Evolutionary conservation across 1,140 invertebrate genomes (phyloP), one percentile per base, ranked within the genome.

Genomic region (Trichonephila inaurata): DNA sequence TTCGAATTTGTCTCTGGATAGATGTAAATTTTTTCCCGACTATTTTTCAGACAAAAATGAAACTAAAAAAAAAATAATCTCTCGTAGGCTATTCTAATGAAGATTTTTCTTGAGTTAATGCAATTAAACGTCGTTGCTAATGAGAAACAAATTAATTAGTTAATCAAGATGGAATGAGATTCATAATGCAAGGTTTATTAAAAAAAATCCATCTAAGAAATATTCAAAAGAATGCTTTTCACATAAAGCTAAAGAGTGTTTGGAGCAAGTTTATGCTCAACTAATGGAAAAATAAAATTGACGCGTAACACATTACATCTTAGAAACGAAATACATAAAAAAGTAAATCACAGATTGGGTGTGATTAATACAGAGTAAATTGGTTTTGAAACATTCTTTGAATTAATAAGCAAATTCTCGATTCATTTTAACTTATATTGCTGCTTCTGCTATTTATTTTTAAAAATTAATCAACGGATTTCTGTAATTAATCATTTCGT

Each of bases 121-220:
- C 33, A 77, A 77, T 77, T 77, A 77, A 28, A 33, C 28, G 69
- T 4, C 69, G 69, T 14, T 40, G 18, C 69, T 77, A 77, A 77
- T 77, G 69, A 77, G 28, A 77, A 77, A 77, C 33, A 77, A 77
- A 77, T 77, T 77, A 72, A 72, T 72, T 72, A 77, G 28, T 33
- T 77, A 77, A 77, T 77, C 28, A 77, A 33, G 28, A 33, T 77
- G 28, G 33, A 77, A 77, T 40, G 28, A 77, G 28, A 40, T 77
- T 77, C 28, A 14, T 77, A 28, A 77, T 33, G 69, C 28, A 77
- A 6, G 16, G 69, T 33, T 40, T 77, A 16, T 77, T 40, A 40
- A 77, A 33, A 21, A 69, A 33, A 33, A 18, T 12, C 14, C 14
- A 72, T 72, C 28, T 0, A 16, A 40, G 69, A 77, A 77, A 77